Conservation (phyloP, 2,797 vertebrate species). For the Sylvia borin region DNA sequence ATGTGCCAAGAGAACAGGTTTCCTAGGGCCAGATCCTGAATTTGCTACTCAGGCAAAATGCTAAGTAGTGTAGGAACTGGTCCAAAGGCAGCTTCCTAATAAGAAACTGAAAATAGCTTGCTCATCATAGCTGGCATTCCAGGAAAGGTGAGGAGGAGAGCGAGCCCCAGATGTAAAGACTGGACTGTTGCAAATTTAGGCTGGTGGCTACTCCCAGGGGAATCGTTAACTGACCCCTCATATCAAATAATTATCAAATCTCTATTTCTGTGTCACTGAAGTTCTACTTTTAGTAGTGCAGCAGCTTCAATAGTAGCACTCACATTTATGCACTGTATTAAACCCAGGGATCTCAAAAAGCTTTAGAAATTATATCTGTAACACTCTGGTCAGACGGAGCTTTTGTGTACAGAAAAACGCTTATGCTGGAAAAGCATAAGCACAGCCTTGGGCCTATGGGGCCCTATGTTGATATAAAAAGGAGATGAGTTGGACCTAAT, state of each 20-base stretch:
- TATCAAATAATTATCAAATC: neutral
- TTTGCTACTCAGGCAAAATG: slow-evolving; percentile 43
- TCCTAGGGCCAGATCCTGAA: slow-evolving; percentile 47
- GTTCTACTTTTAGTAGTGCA: neutral
- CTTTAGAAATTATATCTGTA: neutral
- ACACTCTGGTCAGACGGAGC: neutral
- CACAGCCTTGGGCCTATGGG: slow-evolving; percentile 31
- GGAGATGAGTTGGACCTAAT: slow-evolving; percentile 32
- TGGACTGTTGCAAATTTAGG: neutral
- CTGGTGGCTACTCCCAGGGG: neutral
- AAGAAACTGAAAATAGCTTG: slow-evolving; percentile 65
- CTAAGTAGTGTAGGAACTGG: slow-evolving; percentile 48
- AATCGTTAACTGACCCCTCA: neutral
- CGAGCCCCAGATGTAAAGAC: neutral
- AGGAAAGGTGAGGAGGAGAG: slow-evolving; percentile 26
- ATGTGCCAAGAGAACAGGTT: slow-evolving; percentile 25
- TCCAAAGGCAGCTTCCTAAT: slow-evolving; percentile 61
- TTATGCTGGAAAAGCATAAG: neutral
- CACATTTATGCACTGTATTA: neutral
- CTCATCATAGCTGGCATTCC: slow-evolving; percentile 65
- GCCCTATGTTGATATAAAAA: slow-evolving; percentile 38
- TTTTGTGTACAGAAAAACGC: neutral
- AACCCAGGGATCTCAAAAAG: neutral
- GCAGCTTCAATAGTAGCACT: neutral
- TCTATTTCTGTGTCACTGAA: neutral